Evolutionary conservation across 2,113 vertebrate genomes (phyloP).

Genomic region (Urocynchramus pylzowi): DNA sequence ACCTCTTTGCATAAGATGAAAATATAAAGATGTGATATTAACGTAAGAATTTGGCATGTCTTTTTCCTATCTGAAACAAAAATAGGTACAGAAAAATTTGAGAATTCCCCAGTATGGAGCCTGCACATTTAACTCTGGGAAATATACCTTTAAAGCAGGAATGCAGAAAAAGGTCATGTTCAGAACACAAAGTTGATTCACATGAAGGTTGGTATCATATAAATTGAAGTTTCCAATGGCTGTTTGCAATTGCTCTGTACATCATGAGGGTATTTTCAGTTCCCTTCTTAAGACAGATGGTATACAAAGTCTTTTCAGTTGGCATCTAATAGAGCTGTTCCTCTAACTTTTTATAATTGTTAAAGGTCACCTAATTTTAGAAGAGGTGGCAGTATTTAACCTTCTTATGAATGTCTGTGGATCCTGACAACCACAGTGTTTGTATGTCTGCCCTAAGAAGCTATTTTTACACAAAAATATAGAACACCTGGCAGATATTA

Average conservation of each 20-base stretch:
- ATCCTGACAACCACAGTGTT: not conserved
- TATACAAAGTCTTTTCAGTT: not conserved
- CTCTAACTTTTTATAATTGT: not conserved
- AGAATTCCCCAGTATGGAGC: not conserved
- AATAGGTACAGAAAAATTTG: not conserved
- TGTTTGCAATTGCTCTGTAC: not conserved
- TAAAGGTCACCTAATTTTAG: not conserved
- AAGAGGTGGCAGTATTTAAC: not conserved
- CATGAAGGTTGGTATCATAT: not conserved
- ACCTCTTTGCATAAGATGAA: not conserved
- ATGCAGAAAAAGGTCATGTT: not conserved
- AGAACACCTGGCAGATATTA: rapidly evolving
- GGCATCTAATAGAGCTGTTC: not conserved
- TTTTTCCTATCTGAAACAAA: not conserved
- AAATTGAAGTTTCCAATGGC: not conserved
- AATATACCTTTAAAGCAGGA: not conserved
- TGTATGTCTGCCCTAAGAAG: not conserved
- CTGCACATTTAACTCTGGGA: not conserved
- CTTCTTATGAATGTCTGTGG: not conserved
- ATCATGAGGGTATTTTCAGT: not conserved
- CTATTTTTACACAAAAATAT: not conserved
- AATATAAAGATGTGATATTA: not conserved
- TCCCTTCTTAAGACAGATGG: not conserved
- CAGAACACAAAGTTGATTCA: not conserved
- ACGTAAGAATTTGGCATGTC: rapidly evolving